These are phyloP conservation scores for Coregonus ussuriensis DNA, from an alignment of 2,797 vertebrate genomes.

Conservation along the genomic window DNA sequence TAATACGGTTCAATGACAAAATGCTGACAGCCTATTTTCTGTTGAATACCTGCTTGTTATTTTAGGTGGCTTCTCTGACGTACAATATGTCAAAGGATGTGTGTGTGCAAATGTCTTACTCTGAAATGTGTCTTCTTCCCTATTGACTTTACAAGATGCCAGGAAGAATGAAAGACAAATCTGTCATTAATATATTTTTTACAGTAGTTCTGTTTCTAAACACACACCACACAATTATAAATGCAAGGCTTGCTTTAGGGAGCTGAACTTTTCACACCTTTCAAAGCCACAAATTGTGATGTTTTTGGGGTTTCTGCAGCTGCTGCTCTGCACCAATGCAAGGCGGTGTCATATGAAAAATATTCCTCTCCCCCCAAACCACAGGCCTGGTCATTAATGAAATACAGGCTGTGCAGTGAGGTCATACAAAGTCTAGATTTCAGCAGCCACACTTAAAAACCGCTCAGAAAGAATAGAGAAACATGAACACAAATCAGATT, in stretches of 20 bases:
- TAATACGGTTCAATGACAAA: too few relatives aligned
- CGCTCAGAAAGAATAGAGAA: conserved; percentile 87
- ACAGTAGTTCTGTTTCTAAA: conserved; percentile 82
- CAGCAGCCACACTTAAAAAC: conserved; percentile 91
- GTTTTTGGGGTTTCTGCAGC: conserved; percentile 89
- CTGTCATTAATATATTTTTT: conserved; percentile 69
- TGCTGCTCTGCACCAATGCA: conserved; percentile 86
- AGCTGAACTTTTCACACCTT: conserved; percentile 98
- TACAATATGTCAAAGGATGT: too few relatives aligned
- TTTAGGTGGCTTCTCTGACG: too few relatives aligned
- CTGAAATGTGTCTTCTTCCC: too few relatives aligned
- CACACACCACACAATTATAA: conserved; percentile 70
- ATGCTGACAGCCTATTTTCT: too few relatives aligned
- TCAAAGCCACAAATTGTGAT: conserved; percentile 92
- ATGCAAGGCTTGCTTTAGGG: conserved; percentile 85
- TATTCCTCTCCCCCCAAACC: conserved; percentile 91
- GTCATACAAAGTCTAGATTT: conserved; percentile 97
- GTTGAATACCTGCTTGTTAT: too few relatives aligned
- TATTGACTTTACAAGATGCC: too few relatives aligned
- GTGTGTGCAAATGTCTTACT: too few relatives aligned
- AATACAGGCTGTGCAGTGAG: conserved; percentile 94
- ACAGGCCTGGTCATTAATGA: conserved; percentile 97
- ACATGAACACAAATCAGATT: conserved; percentile 93
- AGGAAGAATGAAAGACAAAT: too few relatives aligned
- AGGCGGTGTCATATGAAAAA: conserved; percentile 97